phyloP scores from a whole-genome alignment of 2,113 vertebrate genomes.

The Myanophis thanlyinensis region DNA sequence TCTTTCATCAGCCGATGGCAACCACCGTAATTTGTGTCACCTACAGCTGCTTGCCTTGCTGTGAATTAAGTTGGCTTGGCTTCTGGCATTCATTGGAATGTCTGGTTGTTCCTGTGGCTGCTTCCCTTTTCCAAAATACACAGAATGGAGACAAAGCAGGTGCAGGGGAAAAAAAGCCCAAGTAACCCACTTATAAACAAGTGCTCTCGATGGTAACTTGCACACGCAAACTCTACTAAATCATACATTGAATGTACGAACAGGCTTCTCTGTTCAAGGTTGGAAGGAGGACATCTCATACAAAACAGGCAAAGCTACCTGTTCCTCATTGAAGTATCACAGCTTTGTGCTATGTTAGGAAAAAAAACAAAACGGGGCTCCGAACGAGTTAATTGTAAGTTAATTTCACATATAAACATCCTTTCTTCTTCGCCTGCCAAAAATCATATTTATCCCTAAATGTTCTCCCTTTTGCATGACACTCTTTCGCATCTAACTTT shows the following conservation, averaged over 20 bases:
- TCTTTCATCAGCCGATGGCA: not conserved
- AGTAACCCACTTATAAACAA: accelerated
- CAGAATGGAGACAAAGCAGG: accelerated
- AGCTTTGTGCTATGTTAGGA: not conserved
- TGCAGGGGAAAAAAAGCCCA: too few species aligned
- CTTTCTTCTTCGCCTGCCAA: slow-evolving; percentile 6
- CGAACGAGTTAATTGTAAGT: not conserved
- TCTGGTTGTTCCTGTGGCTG: not conserved
- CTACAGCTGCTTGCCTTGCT: not conserved
- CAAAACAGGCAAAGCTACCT: not conserved
- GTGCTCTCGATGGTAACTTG: not conserved
- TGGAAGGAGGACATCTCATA: not conserved
- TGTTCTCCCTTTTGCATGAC: not conserved
- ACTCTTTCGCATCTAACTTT: not conserved
- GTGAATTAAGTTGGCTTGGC: not conserved
- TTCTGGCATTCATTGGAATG: not conserved
- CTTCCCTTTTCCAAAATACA: not conserved
- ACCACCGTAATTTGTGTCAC: not conserved
- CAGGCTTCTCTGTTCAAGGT: not conserved
- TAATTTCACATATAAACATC: not conserved
- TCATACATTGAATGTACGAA: accelerated
- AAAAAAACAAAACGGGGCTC: accelerated
- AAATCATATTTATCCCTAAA: slow-evolving; percentile 6
- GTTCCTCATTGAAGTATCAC: accelerated
- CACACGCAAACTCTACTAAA: accelerated